phyloP scores from a whole-genome alignment of 2,797 vertebrate species.

The Siniperca obscura region DNA sequence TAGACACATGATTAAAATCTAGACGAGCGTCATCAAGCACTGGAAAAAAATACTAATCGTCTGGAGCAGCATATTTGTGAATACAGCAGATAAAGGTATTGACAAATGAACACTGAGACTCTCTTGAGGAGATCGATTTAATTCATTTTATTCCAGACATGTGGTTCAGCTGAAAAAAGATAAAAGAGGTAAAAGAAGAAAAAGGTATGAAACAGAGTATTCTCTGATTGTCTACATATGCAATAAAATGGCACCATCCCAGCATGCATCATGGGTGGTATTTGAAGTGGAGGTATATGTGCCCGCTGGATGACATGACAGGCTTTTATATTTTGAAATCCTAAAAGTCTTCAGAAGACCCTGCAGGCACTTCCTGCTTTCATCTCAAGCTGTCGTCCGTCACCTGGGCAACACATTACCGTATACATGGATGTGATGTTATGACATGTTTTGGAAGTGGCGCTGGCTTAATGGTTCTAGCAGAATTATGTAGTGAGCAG shows the following conservation, averaged over 20 bases:
- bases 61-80: neutral
- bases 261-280: constrained; percentile 43
- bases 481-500: constrained; percentile 26
- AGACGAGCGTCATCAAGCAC: constrained; percentile 3
- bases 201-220: neutral
- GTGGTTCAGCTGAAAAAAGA: neutral
- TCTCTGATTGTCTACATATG: neutral
- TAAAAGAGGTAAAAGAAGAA: neutral
- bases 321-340: constrained; percentile 14
- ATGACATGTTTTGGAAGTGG: constrained; percentile 53
- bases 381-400: constrained; percentile 27
- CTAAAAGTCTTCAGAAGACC: neutral
- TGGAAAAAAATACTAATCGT: neutral
- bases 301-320: constrained; percentile 8
- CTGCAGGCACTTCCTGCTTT: constrained; percentile 48
- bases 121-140: neutral
- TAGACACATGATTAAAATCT: constrained; percentile 17
- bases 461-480: constrained; percentile 34
- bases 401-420: constrained; percentile 31
- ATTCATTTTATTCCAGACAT: neutral
- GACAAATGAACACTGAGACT: neutral
- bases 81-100: neutral
- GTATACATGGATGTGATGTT: constrained; percentile 32
- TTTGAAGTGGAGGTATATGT: constrained; percentile 17
- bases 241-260: neutral